These are phyloP conservation scores for Leucoraja ocellata DNA, from an alignment of 2,797 vertebrate genomes.

Conservation along the genomic window DNA sequence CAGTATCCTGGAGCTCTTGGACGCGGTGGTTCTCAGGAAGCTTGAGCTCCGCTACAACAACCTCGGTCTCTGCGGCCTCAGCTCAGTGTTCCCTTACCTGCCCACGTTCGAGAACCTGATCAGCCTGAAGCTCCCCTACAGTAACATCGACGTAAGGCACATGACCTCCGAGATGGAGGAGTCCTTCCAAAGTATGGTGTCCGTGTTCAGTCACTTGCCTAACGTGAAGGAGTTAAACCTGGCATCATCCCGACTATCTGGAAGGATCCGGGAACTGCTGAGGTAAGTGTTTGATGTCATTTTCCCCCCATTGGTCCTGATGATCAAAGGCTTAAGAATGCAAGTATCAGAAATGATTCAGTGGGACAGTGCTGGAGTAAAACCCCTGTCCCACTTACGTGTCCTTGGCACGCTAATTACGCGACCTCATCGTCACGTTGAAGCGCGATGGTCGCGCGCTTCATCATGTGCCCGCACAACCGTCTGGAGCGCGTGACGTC, in stretches of 20 bases:
- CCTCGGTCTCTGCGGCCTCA: conserved; percentile 68
- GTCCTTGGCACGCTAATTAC: no score
- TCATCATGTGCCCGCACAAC: no score
- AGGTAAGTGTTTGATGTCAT: conserved; percentile 52
- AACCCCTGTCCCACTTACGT: no score
- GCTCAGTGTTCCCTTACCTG: conserved; percentile 67
- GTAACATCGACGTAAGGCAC: conserved; percentile 72
- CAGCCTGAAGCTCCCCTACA: conserved; percentile 78
- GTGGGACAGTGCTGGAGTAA: no score
- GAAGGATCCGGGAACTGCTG: conserved; percentile 72
- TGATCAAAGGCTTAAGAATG: no score
- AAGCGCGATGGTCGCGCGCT: no score
- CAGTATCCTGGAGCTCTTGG: conserved; percentile 64
- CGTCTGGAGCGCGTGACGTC: no score
- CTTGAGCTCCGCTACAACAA: conserved; percentile 80
- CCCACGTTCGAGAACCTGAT: conserved; percentile 61
- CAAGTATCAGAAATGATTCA: no score
- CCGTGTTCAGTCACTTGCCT: conserved; percentile 62
- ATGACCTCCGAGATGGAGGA: conserved; percentile 57
- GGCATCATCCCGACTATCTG: conserved; percentile 75
- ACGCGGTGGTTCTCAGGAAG: conserved; percentile 57
- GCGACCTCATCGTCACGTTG: no score
- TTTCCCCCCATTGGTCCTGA: no score
- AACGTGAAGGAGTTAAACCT: conserved; percentile 71
- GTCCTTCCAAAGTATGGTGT: conserved; percentile 61